Base-by-base conservation (phyloP, 2,888 invertebrate genomes). In the Tortrix viridana region DNA sequence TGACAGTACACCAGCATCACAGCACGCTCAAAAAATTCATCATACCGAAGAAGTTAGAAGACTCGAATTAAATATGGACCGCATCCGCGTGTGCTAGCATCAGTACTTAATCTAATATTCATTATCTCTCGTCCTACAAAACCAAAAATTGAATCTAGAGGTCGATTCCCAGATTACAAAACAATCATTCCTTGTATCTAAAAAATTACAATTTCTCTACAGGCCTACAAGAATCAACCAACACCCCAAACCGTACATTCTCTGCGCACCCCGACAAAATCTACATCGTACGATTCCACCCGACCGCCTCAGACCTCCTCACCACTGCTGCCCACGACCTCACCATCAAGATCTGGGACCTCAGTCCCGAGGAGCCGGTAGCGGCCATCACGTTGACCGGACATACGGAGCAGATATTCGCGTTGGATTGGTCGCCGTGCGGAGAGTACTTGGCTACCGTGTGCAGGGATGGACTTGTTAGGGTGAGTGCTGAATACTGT, bases 351-450 rank as follows among this genome's bases (percentile, higher is more conserved):
- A 93, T 98, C 44, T 98, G 98, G 98, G 96, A 98, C 82, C 90
- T 97, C 46, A 86, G 86, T 14, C 83, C 85, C 0, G 88, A 83
- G 0, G 70, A 43, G 0, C 90, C 91, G 0, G 71, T 67, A 0
- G 75, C 81, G 0, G 77, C 74, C 69, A 94, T 96, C 66, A 93
- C 94, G 1, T 84, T 98, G 5, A 93, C 93, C 12, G 96, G 89
- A 0, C 97, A 97, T 74, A 94, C 95, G 0, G 97, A 98, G 76
- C 97, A 97, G 89, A 97, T 98, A 80, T 97, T 98, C 74, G 96
- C 97, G 63, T 93, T 98, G 72, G 96, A 97, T 3, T 99, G 98
- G 99, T 98, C 98, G 64, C 96, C 97, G 0, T 97, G 97, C 78
- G 98, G 99, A 1, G 94, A 94, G 32, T 95, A 94, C 73, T 93